phyloP scores from a whole-genome alignment of 1,140 invertebrate genomes.

The Metaphire vulgaris region DNA sequence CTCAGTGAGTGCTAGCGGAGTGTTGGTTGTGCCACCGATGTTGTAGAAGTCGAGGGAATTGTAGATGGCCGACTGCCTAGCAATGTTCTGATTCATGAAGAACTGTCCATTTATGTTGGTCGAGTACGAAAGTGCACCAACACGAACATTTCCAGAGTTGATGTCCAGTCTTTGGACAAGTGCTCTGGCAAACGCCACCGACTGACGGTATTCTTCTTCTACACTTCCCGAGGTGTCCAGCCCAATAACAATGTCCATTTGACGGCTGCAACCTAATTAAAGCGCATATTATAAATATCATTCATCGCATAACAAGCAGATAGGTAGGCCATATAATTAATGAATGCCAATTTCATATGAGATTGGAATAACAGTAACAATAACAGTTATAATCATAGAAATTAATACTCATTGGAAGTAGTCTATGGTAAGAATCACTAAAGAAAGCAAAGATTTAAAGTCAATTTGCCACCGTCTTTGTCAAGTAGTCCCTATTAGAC shows the following conservation, averaged over 20 bases:
- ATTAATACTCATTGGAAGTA: too few species aligned
- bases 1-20: constrained; percentile 36
- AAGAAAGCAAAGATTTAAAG: too few species aligned
- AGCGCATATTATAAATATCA: too few species aligned
- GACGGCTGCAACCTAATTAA: constrained; percentile 19
- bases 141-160: neutral
- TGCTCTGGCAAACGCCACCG: neutral
- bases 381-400: too few species aligned
- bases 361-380: too few species aligned
- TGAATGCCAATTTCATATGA: too few species aligned
- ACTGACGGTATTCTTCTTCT: neutral
- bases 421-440: too few species aligned
- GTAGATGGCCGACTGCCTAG: neutral
- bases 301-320: too few species aligned
- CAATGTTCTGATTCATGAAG: constrained; percentile 15
- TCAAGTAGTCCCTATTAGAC: too few species aligned
- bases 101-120: constrained; percentile 10
- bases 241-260: constrained; percentile 20
- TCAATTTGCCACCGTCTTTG: too few species aligned
- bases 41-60: constrained; percentile 9
- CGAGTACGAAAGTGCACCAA: neutral
- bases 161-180: constrained; percentile 8
- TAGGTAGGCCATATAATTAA: too few species aligned
- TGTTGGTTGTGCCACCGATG: constrained; percentile 38
- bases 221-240: constrained; percentile 27